Conservation (phyloP, 2,113 vertebrate species). For the Holacanthus passer region DNA sequence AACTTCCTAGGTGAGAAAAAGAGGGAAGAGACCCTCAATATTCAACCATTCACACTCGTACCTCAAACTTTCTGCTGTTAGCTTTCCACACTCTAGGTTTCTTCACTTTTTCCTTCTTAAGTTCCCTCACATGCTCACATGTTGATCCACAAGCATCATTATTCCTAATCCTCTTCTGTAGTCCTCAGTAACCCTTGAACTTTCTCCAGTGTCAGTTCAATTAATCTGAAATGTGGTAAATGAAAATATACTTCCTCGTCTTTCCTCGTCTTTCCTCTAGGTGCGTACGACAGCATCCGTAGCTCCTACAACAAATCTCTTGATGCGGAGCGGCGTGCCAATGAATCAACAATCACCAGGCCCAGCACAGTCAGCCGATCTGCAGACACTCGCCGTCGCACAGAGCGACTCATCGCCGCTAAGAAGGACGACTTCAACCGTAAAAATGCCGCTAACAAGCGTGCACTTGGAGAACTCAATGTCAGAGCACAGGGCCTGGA, state of each 20-base stretch:
- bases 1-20: constrained; percentile 92
- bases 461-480: constrained; percentile 86
- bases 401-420: constrained; percentile 86
- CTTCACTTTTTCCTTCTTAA: neutral
- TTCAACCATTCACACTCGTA: neutral
- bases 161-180: neutral
- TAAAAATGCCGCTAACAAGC: constrained; percentile 90
- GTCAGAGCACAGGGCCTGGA: constrained; percentile 80
- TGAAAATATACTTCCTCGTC: neutral
- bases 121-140: neutral
- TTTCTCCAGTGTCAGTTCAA: neutral
- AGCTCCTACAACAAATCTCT: constrained; percentile 87
- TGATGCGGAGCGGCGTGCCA: constrained; percentile 88
- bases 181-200: neutral
- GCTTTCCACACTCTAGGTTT: neutral
- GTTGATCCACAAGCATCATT: too few relatives aligned
- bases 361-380: constrained; percentile 90
- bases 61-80: too few relatives aligned
- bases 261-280: constrained; percentile 71
- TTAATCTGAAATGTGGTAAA: neutral
- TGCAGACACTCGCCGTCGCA: constrained; percentile 81
- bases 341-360: constrained; percentile 81
- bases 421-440: constrained; percentile 90
- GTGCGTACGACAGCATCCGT: constrained; percentile 94
- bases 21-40: too few relatives aligned